Percentiles rank a stretch among this genome's conserved stretches.
phyloP scores from a whole-genome alignment of 1,140 invertebrate species.

The Papilio glaucus region DNA sequence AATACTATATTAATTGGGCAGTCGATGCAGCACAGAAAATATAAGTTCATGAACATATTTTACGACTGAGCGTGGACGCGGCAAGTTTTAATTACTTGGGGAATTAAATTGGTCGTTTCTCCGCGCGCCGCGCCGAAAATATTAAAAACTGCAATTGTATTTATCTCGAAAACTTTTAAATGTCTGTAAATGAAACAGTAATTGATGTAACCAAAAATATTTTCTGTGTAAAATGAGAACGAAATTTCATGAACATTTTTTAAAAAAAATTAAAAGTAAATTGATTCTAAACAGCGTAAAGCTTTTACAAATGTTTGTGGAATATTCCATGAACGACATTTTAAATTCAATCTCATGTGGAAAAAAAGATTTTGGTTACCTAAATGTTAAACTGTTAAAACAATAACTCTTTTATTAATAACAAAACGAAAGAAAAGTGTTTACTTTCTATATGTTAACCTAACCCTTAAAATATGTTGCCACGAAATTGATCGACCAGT shows the following conservation, averaged over 20 bases:
- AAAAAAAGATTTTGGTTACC: too few species aligned
- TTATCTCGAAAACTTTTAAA: neutral
- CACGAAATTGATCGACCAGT: conserved; percentile 13
- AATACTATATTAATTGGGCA: neutral
- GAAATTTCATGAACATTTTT: too few species aligned
- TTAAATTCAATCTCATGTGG: too few species aligned
- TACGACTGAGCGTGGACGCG: neutral
- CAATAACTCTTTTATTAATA: too few species aligned
- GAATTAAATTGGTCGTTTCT: conserved; percentile 2
- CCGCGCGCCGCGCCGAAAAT: neutral
- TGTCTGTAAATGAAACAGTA: neutral
- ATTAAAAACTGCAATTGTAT: conserved; percentile 5
- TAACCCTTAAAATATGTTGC: neutral
- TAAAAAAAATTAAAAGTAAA: neutral
- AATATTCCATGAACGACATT: too few species aligned
- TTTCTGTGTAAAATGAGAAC: neutral
- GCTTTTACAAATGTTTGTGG: too few species aligned
- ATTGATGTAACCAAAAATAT: neutral
- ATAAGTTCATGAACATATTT: conserved; percentile 2
- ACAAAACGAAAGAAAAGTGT: too few species aligned
- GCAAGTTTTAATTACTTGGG: conserved; percentile 17
- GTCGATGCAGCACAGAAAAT: neutral
- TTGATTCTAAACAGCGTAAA: neutral
- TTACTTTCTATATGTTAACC: neutral
- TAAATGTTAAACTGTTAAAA: too few species aligned